A percentile compares a stretch with the other conserved stretches of the same genome.
phyloP scores from a whole-genome alignment of 2,797 vertebrate genomes.

The Pantherophis alleghaniensis region DNA sequence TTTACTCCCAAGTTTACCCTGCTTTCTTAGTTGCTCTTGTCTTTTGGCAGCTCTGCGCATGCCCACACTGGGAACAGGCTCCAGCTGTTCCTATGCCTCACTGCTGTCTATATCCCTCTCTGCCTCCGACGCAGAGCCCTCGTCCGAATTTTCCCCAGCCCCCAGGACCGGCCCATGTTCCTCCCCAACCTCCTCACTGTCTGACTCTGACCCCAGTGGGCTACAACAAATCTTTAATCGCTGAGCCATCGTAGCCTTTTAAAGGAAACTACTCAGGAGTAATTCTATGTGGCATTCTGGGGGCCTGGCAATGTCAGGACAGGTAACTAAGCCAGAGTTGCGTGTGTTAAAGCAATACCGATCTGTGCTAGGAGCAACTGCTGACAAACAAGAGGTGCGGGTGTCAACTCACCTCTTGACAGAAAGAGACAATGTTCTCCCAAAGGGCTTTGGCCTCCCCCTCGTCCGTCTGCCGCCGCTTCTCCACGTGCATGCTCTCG shows the following conservation, averaged over 20 bases:
- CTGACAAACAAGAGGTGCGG: not conserved
- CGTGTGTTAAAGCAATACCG: fast-evolving
- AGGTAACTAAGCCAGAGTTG: not conserved
- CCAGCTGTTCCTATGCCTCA: too few relatives aligned
- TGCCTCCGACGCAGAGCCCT: too few relatives aligned
- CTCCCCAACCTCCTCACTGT: too few relatives aligned
- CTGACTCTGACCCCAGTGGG: too few relatives aligned
- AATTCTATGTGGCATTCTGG: not conserved
- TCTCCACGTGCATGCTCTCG: constrained; percentile 95
- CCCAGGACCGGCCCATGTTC: too few relatives aligned
- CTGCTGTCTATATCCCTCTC: too few relatives aligned
- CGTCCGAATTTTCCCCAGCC: too few relatives aligned
- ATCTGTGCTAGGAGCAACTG: too few relatives aligned
- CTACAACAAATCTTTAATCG: not conserved
- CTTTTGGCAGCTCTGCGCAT: too few relatives aligned
- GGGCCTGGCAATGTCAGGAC: not conserved
- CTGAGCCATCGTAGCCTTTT: not conserved
- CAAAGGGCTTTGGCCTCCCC: constrained; percentile 95
- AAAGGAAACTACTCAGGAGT: not conserved
- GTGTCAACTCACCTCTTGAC: constrained; percentile 84
- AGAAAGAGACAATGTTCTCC: constrained; percentile 97
- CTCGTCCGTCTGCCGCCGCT: constrained; percentile 89
- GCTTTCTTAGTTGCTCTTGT: too few relatives aligned
- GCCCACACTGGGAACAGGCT: too few relatives aligned
- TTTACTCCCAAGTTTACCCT: too few relatives aligned